Percentiles rank a stretch among this genome's conserved stretches.
Conservation (phyloP, 2,797 vertebrate species). For the Spheniscus humboldti region DNA sequence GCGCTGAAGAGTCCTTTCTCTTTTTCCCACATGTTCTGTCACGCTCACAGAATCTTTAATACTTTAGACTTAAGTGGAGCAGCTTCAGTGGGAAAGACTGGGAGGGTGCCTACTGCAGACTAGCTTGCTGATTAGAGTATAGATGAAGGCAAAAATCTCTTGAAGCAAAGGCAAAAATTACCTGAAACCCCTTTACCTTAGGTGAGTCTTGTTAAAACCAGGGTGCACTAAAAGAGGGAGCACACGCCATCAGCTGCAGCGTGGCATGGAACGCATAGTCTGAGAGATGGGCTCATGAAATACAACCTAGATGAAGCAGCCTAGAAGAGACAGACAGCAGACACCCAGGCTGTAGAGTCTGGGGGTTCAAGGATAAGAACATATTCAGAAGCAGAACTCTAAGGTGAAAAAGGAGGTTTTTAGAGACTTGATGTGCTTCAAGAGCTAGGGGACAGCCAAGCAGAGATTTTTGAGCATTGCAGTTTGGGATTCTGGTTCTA, state of each 20-base stretch:
- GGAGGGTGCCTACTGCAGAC: neutral
- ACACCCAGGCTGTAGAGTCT: neutral
- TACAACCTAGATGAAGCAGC: neutral
- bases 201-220: neutral
- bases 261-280: neutral
- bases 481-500: neutral
- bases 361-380: neutral
- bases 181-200: neutral
- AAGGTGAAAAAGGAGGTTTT: neutral
- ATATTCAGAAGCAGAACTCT: neutral
- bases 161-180: neutral
- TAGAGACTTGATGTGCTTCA: neutral
- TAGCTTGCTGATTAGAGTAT: neutral
- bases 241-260: neutral
- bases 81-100: neutral
- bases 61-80: neutral
- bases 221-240: neutral
- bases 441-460: neutral
- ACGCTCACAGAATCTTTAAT: neutral
- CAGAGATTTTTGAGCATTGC: neutral
- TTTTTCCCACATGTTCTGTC: neutral
- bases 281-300: neutral
- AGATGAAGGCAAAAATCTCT: neutral
- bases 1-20: neutral
- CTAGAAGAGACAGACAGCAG: neutral